Base-by-base conservation (phyloP, 2,797 vertebrate genomes). In the Rhinella marina region DNA sequence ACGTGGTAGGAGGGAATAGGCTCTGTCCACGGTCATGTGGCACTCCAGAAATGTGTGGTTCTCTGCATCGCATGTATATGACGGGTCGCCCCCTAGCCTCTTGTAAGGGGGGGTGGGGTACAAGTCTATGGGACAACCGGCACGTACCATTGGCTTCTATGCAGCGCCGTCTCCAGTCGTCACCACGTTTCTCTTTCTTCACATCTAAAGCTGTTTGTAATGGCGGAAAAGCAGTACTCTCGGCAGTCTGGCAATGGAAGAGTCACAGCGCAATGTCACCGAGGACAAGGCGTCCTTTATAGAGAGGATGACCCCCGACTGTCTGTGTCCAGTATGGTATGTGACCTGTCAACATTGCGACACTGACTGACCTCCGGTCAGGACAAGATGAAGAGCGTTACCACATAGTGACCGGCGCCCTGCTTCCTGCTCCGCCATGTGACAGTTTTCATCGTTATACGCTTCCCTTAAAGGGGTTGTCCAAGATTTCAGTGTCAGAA, bases 311-410 rank as follows among this genome's bases (percentile, higher is more conserved):
- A 17, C 27, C 1, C 17, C 17, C 56, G 57, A 29, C 41, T 7
- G 73, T 52, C 9, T 14, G 73, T 32, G 81, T 79, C 48, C 27
- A 25, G 61, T 48, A 21, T 25, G 21, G 25, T 29, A 25, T 62
- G 41, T 56, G 64, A 57, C 80, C 16, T 27, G 76, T 27, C 68
- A 66, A 81, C 77, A 88, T 88, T 88, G 82, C 87, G 52, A 25
- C 66, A 81, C 27, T 59, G 0, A 10, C 23, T 61, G 76, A 84
- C 82, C 82, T n/a, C 76, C 57, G 10, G 76, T 21, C 82, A 84
- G 81, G 52, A 84, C 87, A 80, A 80, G 81, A 76, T 84, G 75
- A 66, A 14, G 12, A 21, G 32, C 19, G n/a, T 85, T 62, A 13
- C 72, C 75, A 52, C 83, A 76, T 27, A 61, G 50, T 52, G n/a